Evolutionary conservation across 2,888 invertebrate genomes (phyloP).

Genomic region (Lydus trimaculatus): DNA sequence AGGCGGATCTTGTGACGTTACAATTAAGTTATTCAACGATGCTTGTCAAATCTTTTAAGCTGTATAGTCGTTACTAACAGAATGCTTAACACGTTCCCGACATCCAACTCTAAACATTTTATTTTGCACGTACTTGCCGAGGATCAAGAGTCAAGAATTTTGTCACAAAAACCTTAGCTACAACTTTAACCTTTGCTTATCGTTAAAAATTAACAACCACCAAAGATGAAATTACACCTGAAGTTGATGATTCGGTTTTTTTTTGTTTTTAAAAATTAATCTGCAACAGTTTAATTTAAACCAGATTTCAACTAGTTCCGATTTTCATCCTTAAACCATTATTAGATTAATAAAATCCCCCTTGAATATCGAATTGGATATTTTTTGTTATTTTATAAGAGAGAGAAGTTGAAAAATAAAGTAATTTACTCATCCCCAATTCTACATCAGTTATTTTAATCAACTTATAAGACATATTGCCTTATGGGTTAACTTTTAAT

Average conservation of each 20-base stretch:
- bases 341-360: neutral
- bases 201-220: too few species aligned
- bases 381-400: slow-evolving; percentile 14
- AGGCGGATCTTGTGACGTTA: neutral
- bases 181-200: neutral
- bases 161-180: neutral
- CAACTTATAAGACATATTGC: slow-evolving; percentile 25
- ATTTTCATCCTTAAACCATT: neutral
- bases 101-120: too few species aligned
- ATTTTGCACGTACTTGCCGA: too few species aligned
- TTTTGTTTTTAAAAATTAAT: too few species aligned
- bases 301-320: neutral
- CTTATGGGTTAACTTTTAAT: slow-evolving; percentile 32
- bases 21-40: slow-evolving; percentile 6
- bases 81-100: neutral
- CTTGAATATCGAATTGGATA: neutral
- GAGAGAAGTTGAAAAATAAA: slow-evolving; percentile 14
- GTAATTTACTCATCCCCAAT: slow-evolving; percentile 16
- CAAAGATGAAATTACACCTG: too few species aligned
- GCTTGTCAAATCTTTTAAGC: neutral
- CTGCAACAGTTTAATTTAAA: neutral
- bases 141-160: too few species aligned
- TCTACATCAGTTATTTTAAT: slow-evolving; percentile 25
- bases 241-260: too few species aligned
- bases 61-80: neutral